Percentiles rank a stretch among this genome's conserved stretches.
These are phyloP conservation scores for Nasalis larvatus DNA, from an alignment of 2,113 vertebrate genomes.

Conservation along the genomic window DNA sequence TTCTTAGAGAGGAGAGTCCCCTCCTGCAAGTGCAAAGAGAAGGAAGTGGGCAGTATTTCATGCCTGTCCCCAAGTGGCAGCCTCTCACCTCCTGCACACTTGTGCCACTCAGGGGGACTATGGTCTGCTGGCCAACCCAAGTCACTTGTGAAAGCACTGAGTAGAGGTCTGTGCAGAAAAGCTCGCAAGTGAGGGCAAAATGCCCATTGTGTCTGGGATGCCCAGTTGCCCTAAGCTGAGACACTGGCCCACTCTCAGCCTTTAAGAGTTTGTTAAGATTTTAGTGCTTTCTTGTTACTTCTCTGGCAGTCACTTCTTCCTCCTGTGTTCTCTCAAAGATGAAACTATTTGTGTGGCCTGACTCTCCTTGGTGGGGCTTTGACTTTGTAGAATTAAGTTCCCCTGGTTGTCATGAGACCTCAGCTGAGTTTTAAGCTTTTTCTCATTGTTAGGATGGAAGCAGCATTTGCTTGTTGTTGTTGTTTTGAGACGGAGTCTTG, in stretches of 20 bases:
- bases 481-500: no score
- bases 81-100: neutral
- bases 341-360: neutral
- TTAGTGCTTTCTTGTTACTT: neutral
- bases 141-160: neutral
- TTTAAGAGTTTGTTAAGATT: neutral
- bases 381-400: neutral
- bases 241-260: neutral
- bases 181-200: neutral
- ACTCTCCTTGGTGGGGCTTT: neutral
- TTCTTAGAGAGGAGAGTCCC: neutral
- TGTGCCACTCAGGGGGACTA: neutral
- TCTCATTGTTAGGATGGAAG: neutral
- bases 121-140: neutral
- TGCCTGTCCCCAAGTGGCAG: neutral
- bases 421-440: neutral
- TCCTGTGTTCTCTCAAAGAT: neutral
- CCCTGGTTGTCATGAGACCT: neutral
- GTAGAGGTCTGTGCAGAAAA: neutral
- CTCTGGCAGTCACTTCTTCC: neutral
- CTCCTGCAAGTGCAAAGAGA: no score
- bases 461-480: neutral
- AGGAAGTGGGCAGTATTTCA: neutral
- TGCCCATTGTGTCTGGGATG: neutral
- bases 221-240: neutral